These are phyloP conservation scores for Nemotelus nigrinus DNA, from an alignment of 2,888 invertebrate genomes.

Conservation along the genomic window DNA sequence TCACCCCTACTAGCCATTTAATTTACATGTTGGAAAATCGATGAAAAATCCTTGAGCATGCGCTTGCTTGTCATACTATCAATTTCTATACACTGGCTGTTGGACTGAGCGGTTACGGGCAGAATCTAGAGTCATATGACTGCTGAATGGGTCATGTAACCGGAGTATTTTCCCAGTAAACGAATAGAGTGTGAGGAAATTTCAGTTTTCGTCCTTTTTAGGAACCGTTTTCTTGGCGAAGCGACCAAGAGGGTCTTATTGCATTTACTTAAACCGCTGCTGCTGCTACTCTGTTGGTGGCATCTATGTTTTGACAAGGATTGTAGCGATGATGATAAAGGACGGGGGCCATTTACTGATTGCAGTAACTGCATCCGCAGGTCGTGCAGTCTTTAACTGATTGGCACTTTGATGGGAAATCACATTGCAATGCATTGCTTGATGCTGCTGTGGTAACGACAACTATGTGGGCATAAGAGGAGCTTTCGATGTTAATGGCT, in stretches of 20 bases:
- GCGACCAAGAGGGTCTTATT: too few species aligned
- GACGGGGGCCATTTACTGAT: conserved; percentile 14
- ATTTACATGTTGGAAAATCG: conserved; percentile 5
- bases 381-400: not conserved
- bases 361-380: conserved; percentile 24
- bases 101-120: too few species aligned
- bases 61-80: not conserved
- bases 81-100: not conserved
- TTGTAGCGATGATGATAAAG: not conserved
- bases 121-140: not conserved
- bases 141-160: not conserved
- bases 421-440: not conserved
- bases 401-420: too few species aligned
- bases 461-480: too few species aligned
- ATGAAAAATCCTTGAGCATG: not conserved
- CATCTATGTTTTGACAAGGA: too few species aligned
- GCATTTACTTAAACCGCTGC: too few species aligned
- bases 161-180: conserved; percentile 5
- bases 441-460: not conserved
- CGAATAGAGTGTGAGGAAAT: not conserved
- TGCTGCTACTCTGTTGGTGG: too few species aligned
- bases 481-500: too few species aligned
- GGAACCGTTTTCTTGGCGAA: not conserved
- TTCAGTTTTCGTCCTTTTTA: not conserved
- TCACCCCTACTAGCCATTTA: not conserved